These are phyloP conservation scores for Chloroceryle aenea DNA, from an alignment of 2,113 vertebrate genomes.

Conservation along the genomic window DNA sequence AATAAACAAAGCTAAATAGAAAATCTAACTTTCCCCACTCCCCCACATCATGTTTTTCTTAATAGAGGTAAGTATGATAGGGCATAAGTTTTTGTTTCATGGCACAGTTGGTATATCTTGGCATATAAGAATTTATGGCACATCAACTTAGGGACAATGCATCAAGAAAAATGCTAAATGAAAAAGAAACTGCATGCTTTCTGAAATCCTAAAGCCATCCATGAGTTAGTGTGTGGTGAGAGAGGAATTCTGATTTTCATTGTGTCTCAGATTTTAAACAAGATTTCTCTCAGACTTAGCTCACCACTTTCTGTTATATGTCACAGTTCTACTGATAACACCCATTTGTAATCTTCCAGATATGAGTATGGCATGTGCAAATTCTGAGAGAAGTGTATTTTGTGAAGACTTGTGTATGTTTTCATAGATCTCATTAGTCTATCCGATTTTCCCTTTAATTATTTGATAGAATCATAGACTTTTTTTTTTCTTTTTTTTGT, in stretches of 20 bases:
- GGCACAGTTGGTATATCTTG: neutral
- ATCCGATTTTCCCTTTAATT: neutral
- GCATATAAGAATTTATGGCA: neutral
- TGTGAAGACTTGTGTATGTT: neutral
- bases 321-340: neutral
- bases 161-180: neutral
- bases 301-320: rapidly evolving
- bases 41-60: neutral
- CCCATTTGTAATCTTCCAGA: neutral
- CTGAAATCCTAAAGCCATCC: neutral
- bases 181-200: neutral
- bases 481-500: too few species aligned
- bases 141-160: neutral
- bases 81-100: neutral
- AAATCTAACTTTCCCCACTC: rapidly evolving
- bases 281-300: neutral
- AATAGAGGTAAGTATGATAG: neutral
- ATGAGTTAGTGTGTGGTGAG: neutral
- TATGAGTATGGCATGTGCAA: neutral
- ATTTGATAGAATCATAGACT: neutral
- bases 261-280: neutral
- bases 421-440: neutral
- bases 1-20: neutral
- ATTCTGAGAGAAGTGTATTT: neutral
- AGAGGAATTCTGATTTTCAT: neutral